Base-by-base conservation (phyloP, 2,888 invertebrate genomes). In the Saturnia japonica region DNA sequence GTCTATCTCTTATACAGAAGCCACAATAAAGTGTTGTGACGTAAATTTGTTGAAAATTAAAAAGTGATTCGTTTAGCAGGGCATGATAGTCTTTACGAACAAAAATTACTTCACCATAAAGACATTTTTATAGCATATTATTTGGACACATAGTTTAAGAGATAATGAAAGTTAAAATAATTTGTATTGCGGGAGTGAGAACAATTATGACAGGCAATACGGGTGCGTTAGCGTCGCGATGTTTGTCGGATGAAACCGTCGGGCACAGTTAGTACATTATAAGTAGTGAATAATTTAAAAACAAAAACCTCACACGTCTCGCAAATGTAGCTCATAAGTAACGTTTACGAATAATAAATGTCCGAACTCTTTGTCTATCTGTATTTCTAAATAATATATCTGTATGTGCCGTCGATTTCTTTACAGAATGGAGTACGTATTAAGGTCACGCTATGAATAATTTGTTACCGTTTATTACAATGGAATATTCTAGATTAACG, bases 321-420 rank as follows among this genome's bases (percentile, higher is more conserved):
- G 57, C 12, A 22, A 11, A 25, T 22, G 11, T 25, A 57, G 25
- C 22, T 3, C 25, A 57, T 25, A 57, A 25, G 57, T 57, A 57
- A 25, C 57, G 22, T 25, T 57, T 9, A 64, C 62, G 62, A 64
- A 64, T 64, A 64, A 64, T 64, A 40, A 64, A 64, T 64, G 62
- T 40, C 62, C 19, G 40, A 40, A 6, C 34, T 14, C 62, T 19
- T 62, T 64, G 62, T 64, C 16, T 64, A 19, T 40, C 34, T 22
- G 57, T 57, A 64, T 64, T 34, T 64, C 62, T 64, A 34, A 34
- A 64, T 64, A 64, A 64, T 64, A 64, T 34, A 64, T 64, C 62
- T 57, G 25, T 25, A 64, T 7, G n/a, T 34, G 62, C 16, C 40
- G n/a, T 64, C 34, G 19, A 40, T 64, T 64, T 64, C 28, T 64